Conservation (phyloP, 1,140 invertebrate genomes). For the Chymomyza costata region DNA sequence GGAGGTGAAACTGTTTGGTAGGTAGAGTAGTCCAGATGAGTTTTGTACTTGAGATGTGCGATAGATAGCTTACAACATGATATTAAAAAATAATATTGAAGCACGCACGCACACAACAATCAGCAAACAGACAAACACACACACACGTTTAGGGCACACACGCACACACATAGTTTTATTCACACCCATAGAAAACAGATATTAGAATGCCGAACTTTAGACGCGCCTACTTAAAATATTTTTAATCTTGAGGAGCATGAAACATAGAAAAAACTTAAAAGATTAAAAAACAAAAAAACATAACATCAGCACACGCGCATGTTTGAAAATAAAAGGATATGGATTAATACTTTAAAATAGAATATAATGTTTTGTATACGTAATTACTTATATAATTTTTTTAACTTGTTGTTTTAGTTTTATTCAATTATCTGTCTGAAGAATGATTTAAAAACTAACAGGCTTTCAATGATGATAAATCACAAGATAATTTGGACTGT, state of each 20-base stretch:
- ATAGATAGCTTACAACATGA: slow-evolving; percentile 4
- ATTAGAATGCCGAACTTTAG: slow-evolving; percentile 14
- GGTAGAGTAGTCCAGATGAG: too few relatives aligned
- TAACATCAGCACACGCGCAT: too few relatives aligned
- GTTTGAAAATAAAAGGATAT: too few relatives aligned
- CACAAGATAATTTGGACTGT: slow-evolving; percentile 21
- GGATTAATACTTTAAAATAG: too few relatives aligned
- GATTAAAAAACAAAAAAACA: slow-evolving; percentile 33
- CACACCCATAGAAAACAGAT: slow-evolving; percentile 21
- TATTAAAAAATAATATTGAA: neutral
- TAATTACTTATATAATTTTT: slow-evolving; percentile 10
- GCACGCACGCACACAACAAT: slow-evolving; percentile 20
- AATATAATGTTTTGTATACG: too few relatives aligned
- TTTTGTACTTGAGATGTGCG: too few relatives aligned
- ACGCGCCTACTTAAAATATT: slow-evolving; percentile 33
- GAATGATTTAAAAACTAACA: slow-evolving; percentile 75
- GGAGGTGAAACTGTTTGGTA: too few relatives aligned
- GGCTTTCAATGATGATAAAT: slow-evolving; percentile 52
- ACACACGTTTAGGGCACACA: slow-evolving; percentile 25
- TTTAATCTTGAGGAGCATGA: slow-evolving; percentile 29
- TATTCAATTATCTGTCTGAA: slow-evolving; percentile 29
- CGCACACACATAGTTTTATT: slow-evolving; percentile 25
- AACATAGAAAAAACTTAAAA: slow-evolving; percentile 4
- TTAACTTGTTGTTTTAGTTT: too few relatives aligned
- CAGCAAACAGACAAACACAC: slow-evolving; percentile 11